Percentiles rank a stretch among this genome's conserved stretches.
Conservation (phyloP, 2,113 vertebrate genomes). For the Varanus komodoensis region DNA sequence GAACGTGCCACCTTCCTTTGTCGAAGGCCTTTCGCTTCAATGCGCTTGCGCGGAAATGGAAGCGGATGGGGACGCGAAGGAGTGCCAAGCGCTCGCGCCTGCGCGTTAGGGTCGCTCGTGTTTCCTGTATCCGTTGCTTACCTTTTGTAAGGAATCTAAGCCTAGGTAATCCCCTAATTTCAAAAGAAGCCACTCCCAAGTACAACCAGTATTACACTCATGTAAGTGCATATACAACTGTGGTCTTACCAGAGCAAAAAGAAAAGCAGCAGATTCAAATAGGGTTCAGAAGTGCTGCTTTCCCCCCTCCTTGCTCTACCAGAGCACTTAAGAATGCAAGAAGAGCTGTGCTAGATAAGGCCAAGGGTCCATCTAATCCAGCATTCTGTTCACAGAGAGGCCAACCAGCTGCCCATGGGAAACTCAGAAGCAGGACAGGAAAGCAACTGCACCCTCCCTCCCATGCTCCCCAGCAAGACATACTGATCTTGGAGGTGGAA, state of each 20-base stretch:
- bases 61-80: rapidly evolving
- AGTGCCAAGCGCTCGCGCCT: not conserved
- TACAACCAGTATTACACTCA: too few species aligned
- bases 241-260: too few species aligned
- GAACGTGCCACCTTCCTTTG: not conserved
- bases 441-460: too few species aligned
- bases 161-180: not conserved
- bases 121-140: too few species aligned
- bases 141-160: not conserved
- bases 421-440: too few species aligned
- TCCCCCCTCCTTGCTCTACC: not conserved
- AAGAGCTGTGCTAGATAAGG: too few species aligned
- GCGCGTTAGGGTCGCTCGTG: not conserved
- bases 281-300: not conserved
- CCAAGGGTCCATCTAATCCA: too few species aligned
- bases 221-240: too few species aligned
- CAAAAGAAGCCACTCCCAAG: not conserved
- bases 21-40: not conserved
- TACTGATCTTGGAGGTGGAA: too few species aligned
- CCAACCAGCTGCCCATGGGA: too few species aligned
- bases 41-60: not conserved
- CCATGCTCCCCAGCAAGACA: too few species aligned
- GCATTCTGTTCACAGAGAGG: too few species aligned
- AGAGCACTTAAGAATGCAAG: not conserved
- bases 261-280: not conserved